phyloP scores from a whole-genome alignment of 1,140 invertebrate species.

The Acyrthosiphon pisum region DNA sequence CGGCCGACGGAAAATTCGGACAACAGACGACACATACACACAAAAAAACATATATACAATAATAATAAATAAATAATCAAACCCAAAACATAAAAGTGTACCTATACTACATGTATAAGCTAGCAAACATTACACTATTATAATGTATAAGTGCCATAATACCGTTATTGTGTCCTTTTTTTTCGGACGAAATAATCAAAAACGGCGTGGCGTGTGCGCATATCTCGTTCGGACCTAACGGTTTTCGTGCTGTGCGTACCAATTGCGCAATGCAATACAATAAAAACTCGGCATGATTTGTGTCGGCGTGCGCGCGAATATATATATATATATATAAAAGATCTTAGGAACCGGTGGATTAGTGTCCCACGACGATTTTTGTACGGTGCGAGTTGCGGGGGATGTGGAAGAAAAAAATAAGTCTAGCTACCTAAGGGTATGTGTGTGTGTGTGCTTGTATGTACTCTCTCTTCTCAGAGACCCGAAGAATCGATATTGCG shows the following conservation, averaged over 20 bases:
- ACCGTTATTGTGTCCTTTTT: constrained; percentile 57
- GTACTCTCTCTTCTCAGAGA: constrained; percentile 25
- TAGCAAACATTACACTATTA: not conserved
- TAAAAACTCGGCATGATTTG: constrained; percentile 20
- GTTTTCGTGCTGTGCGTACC: constrained; percentile 56
- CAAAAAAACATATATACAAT: not conserved
- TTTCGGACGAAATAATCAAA: constrained; percentile 50
- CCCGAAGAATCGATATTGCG: constrained; percentile 16
- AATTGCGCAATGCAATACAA: constrained; percentile 47
- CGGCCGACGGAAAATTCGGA: constrained; percentile 31
- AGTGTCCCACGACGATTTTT: constrained; percentile 45
- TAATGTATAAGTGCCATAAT: constrained; percentile 27
- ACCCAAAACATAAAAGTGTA: not conserved
- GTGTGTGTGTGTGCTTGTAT: too few relatives aligned
- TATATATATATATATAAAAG: not conserved
- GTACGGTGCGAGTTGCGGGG: constrained; percentile 16
- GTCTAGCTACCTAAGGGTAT: not conserved
- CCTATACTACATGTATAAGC: not conserved
- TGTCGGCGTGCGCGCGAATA: not conserved
- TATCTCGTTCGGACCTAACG: constrained; percentile 54
- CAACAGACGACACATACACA: not conserved
- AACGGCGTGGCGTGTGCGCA: constrained; percentile 26
- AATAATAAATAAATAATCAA: constrained; percentile 16
- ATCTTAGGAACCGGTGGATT: constrained; percentile 46
- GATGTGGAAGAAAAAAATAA: not conserved